Evolutionary conservation across 2,113 vertebrate species (phyloP), one percentile per base, ranked within the genome.

Genomic region (Psittacara wagleri): DNA sequence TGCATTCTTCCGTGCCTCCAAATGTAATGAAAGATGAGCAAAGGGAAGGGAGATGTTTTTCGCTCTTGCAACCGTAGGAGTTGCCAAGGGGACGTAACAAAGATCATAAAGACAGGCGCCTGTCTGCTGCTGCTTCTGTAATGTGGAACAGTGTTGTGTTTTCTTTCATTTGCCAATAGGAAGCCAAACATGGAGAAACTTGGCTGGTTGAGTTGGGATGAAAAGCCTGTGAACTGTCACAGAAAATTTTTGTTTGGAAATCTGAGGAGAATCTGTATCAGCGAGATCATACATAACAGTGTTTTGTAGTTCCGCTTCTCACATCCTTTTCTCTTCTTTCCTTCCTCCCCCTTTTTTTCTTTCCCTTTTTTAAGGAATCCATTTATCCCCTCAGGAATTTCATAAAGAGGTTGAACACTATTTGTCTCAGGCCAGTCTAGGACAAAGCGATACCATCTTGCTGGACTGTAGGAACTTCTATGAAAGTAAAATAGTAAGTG

Each of bases 391-490:
- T 24, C 97, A 98, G 94, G 98, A 99, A 91, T 99, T 99, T 98
- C 99, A 99, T 94, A 98, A 97, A 97, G 98, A 99, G 98, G 98
- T 99, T 61, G 98, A 98, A 94, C 96, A 97, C 35, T 97, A 99
- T 83, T 96, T 99, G 96, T 98, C 98, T 75, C 93, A 97, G 94
- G 96, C 85, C 66, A 95, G 97, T 80, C 76, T 97, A 92, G 97
- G 91, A 31, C 92, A 96, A 85, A 97, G 41, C 0, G 98, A 99
- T 96, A 99, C 99, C 70, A 87, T 99, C 92, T 98, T 99, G 49
- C 94, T 99, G 90, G 99, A 99, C 97, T 99, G 99, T 95, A 98
- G 99, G 86, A 99, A 99, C 96, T 99, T 99, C 97, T 99, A 99
- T 73, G 99, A 99, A 98, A 99, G 99, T 97, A 99, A 98, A 99